Evolutionary conservation across 1,140 invertebrate species (phyloP), one percentile per base, ranked within the genome.

Genomic region (Lasioglossum albipes): DNA sequence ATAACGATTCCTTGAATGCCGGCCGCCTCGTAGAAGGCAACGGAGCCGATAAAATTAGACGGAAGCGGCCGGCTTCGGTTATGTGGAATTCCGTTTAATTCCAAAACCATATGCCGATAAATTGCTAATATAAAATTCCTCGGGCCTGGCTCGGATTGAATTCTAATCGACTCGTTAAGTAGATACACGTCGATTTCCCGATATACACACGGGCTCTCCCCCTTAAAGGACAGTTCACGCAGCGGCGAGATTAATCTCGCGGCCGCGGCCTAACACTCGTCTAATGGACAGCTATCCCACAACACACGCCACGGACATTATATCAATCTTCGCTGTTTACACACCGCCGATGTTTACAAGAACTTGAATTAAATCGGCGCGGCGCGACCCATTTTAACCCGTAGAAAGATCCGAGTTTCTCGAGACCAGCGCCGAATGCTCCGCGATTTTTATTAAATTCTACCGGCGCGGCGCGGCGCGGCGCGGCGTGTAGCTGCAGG

Each of bases 51-150:
- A 69, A 84, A 49, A 81, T 77, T 72, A 84, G 75, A 84, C 83
- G 73, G 70, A 70, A 64, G 71, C 68, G n/a, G 54, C 67, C 45
- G 52, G 49, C 61, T 18, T 41, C 57, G 75, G 83, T 66, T 73
- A 7, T 75, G 67, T 82, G 74, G 79, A 85, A 85, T 84, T 81
- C 70, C 67, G 83, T 81, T 85, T 80, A 72, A 52, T 69, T 81
- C 79, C 78, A 81, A 82, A 85, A 85, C 79, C 49, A 80, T 75
- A 80, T 69, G 73, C 65, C 72, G 73, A 75, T 80, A 75, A 69
- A 69, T 74, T 57, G 70, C 68, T 54, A 65, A 85, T 85, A 85
- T 85, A 84, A 85, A 85, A 66, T 75, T 75, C 45, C 65, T 52
- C 45, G 70, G 71, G 75, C 83, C 83, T 59, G 71, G 62, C 71